Base-by-base conservation (phyloP, 2,113 vertebrate genomes). In the Glaucomys volans region DNA sequence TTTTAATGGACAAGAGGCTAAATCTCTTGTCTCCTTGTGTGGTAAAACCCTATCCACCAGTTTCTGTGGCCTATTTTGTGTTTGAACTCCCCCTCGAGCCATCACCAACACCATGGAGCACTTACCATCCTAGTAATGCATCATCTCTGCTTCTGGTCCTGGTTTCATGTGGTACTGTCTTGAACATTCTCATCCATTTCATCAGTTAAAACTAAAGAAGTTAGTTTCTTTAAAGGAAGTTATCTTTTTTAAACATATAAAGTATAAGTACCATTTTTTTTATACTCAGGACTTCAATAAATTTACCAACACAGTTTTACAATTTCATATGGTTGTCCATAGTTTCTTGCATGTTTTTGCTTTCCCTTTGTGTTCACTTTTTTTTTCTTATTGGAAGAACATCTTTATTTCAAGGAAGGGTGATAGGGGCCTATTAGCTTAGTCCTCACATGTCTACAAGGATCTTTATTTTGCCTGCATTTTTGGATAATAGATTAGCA, bases 401-500 rank as follows among this genome's bases (percentile, higher is more conserved):
- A 59, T 64, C n/a, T 71, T 75, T 30, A 90, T 64, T 87, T 79
- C 62, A 87, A 2, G 75, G 47, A 86, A 44, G 17, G 4, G 18
- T 18, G 18, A 32, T 5, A 16, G 40, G 11, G 24, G 7, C 18
- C 1, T 76, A 59, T 77, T 86, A 82, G 35, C 54, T 75, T 84
- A 85, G 37, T 74, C 71, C 88, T 87, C 69, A 28, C 11, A 4
- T 35, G 35, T 81, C 28, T 66, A 11, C 24, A 87, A 75, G 12
- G 17, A 30, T 4, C 44, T 90, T 94, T 44, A 62, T 84, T 94
- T 92, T 87, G 44, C 16, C 16, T 85, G 4, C 1, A n/a, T 17
- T 87, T 86, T 72, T 88, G 44, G 18, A 44, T 90, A 79, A 87
- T 76, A 93, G 44, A 76, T 79, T 79, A 95, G 26, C 16, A 12